Conservation (phyloP, 2,888 invertebrate genomes). For the Parnassius glacialis region DNA sequence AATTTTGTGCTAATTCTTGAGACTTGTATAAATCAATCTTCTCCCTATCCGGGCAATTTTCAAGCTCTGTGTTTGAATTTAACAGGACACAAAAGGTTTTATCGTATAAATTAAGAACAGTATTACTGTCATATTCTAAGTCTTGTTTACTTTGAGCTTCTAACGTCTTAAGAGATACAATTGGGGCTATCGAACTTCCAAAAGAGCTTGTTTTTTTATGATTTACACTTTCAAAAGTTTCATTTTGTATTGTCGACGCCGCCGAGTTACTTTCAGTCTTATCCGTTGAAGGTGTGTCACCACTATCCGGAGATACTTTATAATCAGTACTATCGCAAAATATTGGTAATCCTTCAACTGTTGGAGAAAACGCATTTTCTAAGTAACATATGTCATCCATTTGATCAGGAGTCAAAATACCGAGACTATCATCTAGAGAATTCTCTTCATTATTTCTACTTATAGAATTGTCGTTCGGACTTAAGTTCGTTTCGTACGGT, state of each 20-base stretch:
- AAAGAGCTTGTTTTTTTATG: slow-evolving; percentile 37
- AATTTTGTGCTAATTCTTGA: slow-evolving; percentile 54
- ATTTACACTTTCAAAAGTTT: slow-evolving; percentile 58
- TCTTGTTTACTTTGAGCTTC: slow-evolving; percentile 49
- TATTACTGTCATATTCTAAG: slow-evolving; percentile 34
- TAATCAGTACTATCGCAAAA: slow-evolving; percentile 68
- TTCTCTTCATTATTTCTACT: slow-evolving; percentile 85
- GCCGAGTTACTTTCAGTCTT: slow-evolving; percentile 78
- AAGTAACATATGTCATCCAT: slow-evolving; percentile 87
- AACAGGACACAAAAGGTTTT: slow-evolving; percentile 29
- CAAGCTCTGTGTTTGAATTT: slow-evolving; percentile 14
- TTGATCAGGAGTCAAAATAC: slow-evolving; percentile 93
- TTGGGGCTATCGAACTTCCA: slow-evolving; percentile 49
- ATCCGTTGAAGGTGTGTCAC: slow-evolving; percentile 80
- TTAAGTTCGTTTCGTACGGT: slow-evolving; percentile 62
- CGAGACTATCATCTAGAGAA: slow-evolving; percentile 92
- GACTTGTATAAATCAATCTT: slow-evolving; percentile 35
- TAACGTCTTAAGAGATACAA: slow-evolving; percentile 50
- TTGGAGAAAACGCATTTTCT: slow-evolving; percentile 84
- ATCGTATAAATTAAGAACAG: slow-evolving; percentile 28
- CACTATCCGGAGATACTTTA: slow-evolving; percentile 72
- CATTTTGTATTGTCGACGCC: slow-evolving; percentile 75
- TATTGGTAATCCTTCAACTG: slow-evolving; percentile 82
- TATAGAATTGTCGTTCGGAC: slow-evolving; percentile 72
- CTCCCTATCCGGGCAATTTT: slow-evolving; percentile 24